phyloP scores from a whole-genome alignment of 2,113 vertebrate genomes.

The Hemiscyllium ocellatum region DNA sequence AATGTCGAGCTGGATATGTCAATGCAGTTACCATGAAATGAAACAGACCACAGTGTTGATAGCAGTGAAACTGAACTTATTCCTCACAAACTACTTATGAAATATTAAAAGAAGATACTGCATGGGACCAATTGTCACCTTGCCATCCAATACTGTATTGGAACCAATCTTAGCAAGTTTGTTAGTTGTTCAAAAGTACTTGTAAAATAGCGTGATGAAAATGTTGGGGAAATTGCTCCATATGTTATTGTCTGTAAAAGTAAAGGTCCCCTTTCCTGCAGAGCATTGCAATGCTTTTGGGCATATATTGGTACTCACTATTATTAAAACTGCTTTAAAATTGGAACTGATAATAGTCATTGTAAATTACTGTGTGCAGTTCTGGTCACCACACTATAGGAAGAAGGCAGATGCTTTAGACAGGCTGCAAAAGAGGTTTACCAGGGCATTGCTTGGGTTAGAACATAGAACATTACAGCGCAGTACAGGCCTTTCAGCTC shows the following conservation, averaged over 20 bases:
- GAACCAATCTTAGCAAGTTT: not conserved
- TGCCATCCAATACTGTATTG: not conserved
- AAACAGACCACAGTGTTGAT: not conserved
- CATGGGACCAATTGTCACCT: not conserved
- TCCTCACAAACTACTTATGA: not conserved
- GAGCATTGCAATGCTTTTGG: not conserved
- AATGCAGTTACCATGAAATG: not conserved
- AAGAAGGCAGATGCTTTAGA: too few relatives aligned
- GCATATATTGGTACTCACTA: not conserved
- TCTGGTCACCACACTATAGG: too few relatives aligned
- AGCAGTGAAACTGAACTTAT: not conserved
- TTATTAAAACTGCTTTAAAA: not conserved
- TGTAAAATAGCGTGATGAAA: not conserved
- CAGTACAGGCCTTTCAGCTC: too few relatives aligned
- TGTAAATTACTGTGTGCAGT: not conserved
- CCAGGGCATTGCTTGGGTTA: too few relatives aligned
- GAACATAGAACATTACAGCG: too few relatives aligned
- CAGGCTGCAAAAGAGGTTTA: too few relatives aligned
- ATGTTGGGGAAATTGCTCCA: not conserved
- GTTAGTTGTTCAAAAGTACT: not conserved
- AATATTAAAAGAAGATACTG: not conserved
- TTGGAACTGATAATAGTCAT: not conserved
- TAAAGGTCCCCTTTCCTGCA: not conserved
- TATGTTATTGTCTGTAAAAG: not conserved
- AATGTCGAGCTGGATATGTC: not conserved